These are phyloP conservation scores for Eurypyga helias DNA, from an alignment of 2,113 vertebrate genomes.

Conservation along the genomic window DNA sequence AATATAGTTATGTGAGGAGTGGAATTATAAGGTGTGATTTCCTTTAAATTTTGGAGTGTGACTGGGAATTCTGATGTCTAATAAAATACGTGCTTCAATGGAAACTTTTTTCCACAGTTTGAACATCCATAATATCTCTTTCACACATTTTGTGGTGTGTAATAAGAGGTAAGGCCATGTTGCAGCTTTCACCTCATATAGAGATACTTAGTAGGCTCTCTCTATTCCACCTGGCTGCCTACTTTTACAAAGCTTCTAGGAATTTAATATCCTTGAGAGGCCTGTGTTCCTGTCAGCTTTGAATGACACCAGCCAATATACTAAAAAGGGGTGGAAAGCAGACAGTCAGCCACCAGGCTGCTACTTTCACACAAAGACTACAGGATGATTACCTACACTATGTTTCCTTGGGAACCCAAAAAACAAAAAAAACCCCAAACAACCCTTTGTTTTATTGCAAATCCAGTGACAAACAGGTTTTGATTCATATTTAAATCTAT, in stretches of 20 bases:
- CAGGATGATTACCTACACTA: background rate
- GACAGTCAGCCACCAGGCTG: background rate
- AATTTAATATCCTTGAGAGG: background rate
- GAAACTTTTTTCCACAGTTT: background rate
- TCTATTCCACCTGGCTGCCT: background rate
- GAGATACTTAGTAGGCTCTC: background rate
- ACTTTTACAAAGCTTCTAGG: background rate
- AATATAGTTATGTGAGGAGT: background rate
- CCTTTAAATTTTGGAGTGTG: background rate
- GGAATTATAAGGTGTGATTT: background rate
- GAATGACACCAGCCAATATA: background rate
- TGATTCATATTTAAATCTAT: background rate
- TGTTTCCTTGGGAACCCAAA: constrained; percentile 10
- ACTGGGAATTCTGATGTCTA: background rate
- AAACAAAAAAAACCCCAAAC: too few relatives aligned
- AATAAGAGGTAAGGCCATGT: background rate
- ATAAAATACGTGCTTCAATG: background rate
- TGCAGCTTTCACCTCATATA: background rate
- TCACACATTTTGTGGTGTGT: background rate
- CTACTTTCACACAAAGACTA: background rate
- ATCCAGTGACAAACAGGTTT: background rate
- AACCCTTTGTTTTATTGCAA: background rate
- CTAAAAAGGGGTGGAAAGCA: background rate
- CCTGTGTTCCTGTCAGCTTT: background rate
- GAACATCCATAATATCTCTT: background rate